Conservation (phyloP, 2,888 invertebrate species). For the Anticlea derivata region DNA sequence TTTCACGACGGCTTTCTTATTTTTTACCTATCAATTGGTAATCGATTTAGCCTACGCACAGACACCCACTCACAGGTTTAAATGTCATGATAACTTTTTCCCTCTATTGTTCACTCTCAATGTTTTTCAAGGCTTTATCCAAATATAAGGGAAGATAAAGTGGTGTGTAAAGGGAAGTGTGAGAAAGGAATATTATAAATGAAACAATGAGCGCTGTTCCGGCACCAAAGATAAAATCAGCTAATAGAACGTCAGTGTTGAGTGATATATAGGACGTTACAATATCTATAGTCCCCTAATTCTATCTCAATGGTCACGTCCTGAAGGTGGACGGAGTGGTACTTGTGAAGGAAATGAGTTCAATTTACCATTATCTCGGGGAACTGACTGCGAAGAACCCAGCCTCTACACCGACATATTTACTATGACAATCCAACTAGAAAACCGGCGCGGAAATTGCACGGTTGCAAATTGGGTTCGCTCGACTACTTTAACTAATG, state of each 20-base stretch:
- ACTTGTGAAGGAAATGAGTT: constrained; percentile 70
- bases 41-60: too few relatives aligned
- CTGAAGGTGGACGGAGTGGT: constrained; percentile 50
- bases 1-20: too few relatives aligned
- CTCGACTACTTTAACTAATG: constrained; percentile 41
- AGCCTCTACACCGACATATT: constrained; percentile 56
- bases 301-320: constrained; percentile 57
- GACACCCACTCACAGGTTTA: constrained; percentile 8
- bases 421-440: constrained; percentile 59
- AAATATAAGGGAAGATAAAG: too few relatives aligned
- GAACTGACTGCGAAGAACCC: constrained; percentile 60
- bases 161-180: constrained; percentile 19
- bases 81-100: too few relatives aligned
- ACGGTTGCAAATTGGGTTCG: constrained; percentile 52
- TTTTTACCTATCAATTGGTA: too few relatives aligned
- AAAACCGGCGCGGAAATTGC: constrained; percentile 61
- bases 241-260: constrained; percentile 43
- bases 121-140: too few relatives aligned
- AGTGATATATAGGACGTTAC: constrained; percentile 47
- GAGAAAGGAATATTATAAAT: constrained; percentile 30
- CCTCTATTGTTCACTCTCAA: background rate
- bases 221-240: constrained; percentile 34
- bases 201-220: constrained; percentile 23
- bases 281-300: constrained; percentile 56
- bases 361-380: constrained; percentile 73